These are phyloP conservation scores for Parapsyche elsis DNA, from an alignment of 1,140 invertebrate species.

Conservation along the genomic window DNA sequence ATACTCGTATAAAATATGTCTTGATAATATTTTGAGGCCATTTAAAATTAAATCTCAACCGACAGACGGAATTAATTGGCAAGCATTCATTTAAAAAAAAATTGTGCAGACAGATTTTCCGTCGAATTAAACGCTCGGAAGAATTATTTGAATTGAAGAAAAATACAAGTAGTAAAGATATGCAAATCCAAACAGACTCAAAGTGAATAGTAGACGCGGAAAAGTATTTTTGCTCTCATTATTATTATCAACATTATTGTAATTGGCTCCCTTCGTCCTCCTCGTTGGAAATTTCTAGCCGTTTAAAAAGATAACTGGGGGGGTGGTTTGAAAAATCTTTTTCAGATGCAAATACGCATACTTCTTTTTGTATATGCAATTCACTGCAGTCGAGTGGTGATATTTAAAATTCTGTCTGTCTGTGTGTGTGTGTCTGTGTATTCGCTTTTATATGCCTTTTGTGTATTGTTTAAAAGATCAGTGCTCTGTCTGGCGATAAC, in stretches of 20 bases:
- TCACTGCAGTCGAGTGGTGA: neutral
- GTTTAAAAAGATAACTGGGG: neutral
- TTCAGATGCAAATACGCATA: conserved; percentile 25
- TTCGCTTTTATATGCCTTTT: too few relatives aligned
- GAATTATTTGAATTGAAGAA: neutral
- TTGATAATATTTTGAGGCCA: too few relatives aligned
- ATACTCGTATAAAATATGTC: too few relatives aligned
- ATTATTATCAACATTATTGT: conserved; percentile 13
- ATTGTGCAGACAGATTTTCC: too few relatives aligned
- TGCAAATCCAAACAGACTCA: neutral
- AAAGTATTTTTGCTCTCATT: neutral
- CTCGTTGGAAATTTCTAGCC: neutral
- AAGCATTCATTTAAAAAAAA: too few relatives aligned
- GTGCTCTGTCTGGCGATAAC: too few relatives aligned
- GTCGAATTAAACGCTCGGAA: too few relatives aligned
- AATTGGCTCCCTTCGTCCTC: neutral
- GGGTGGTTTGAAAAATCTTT: conserved; percentile 11
- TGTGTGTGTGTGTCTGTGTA: neutral
- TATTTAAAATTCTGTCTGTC: neutral
- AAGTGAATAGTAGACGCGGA: neutral
- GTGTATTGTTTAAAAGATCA: too few relatives aligned
- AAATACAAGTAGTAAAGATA: neutral
- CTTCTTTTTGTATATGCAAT: neutral
- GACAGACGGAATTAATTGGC: too few relatives aligned
- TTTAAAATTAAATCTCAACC: too few relatives aligned